Percentiles rank a stretch among this genome's conserved stretches.
These are phyloP conservation scores for Pentamera pediparva DNA, from an alignment of 53 echinoderm and acorn worm genomes.

Conservation along the genomic window DNA sequence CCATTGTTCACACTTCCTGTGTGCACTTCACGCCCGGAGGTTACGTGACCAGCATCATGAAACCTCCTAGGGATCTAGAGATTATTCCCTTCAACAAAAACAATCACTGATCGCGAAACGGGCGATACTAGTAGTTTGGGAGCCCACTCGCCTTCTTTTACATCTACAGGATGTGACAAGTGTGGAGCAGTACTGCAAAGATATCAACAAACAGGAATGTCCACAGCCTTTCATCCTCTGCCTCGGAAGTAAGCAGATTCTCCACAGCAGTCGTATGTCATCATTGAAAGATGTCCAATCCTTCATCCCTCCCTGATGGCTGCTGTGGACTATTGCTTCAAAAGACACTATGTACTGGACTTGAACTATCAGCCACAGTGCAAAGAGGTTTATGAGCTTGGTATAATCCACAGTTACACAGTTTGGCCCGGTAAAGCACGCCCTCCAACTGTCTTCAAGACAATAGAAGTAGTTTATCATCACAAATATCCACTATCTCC, in stretches of 20 bases:
- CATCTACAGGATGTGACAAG: conserved; percentile 15
- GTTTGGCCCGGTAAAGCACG: too few species aligned
- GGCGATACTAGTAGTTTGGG: too few species aligned
- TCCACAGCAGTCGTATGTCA: conserved; percentile 2
- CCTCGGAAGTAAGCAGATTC: background rate
- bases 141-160: background rate
- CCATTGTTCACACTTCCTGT: too few species aligned
- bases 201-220: conserved; percentile 2
- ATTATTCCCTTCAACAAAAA: too few species aligned
- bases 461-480: too few species aligned
- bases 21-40: too few species aligned
- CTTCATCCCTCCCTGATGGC: background rate
- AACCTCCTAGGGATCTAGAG: too few species aligned
- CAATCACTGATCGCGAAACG: too few species aligned
- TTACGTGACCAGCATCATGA: too few species aligned
- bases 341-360: conserved; percentile 1
- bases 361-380: background rate
- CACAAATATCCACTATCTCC: too few species aligned
- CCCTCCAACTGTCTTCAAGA: too few species aligned
- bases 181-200: background rate
- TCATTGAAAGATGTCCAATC: background rate
- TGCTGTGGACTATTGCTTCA: conserved; percentile 3
- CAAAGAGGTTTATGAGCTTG: conserved; percentile 1
- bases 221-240: background rate
- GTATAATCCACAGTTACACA: background rate